A percentile compares a stretch with the other conserved stretches of the same genome.
These are phyloP conservation scores for Diplodus puntazzo DNA, from an alignment of 2,797 vertebrate species.

Conservation along the genomic window DNA sequence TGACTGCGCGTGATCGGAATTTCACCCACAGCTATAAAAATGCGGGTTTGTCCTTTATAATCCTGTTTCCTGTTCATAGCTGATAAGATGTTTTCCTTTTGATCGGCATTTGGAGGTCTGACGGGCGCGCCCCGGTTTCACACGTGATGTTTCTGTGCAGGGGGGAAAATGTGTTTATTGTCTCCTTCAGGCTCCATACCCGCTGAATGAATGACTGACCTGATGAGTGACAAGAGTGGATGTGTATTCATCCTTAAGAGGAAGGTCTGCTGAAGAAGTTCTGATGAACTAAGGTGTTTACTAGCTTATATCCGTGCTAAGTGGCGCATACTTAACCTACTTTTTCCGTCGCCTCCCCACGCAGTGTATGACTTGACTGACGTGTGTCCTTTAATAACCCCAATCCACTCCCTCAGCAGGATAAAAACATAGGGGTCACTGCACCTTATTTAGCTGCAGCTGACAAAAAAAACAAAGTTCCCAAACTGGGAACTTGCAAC, in stretches of 20 bases:
- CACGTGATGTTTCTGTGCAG: background rate
- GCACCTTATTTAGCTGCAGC: constrained; percentile 8
- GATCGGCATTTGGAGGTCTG: constrained; percentile 14
- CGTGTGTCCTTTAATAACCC: constrained; percentile 49
- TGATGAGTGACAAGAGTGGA: background rate
- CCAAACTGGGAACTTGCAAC: background rate
- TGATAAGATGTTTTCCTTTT: constrained; percentile 57
- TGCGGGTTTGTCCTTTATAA: constrained; percentile 42
- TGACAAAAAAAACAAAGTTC: constrained; percentile 12
- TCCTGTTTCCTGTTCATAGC: constrained; percentile 41
- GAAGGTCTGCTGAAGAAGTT: constrained; percentile 19
- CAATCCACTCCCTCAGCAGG: constrained; percentile 20
- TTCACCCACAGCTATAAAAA: background rate
- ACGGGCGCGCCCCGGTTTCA: constrained; percentile 22
- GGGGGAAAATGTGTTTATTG: background rate
- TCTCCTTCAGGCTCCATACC: background rate
- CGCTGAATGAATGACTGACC: background rate
- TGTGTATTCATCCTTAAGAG: background rate
- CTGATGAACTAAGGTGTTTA: constrained; percentile 57
- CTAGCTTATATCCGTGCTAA: constrained; percentile 57
- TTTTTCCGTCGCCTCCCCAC: constrained; percentile 26
- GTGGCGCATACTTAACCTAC: constrained; percentile 63
- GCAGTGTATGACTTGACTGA: constrained; percentile 52
- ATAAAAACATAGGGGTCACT: constrained; percentile 23
- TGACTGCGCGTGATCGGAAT: too few species aligned